Conservation (phyloP, 2,888 invertebrate genomes). For the Drosophila subquinaria region DNA sequence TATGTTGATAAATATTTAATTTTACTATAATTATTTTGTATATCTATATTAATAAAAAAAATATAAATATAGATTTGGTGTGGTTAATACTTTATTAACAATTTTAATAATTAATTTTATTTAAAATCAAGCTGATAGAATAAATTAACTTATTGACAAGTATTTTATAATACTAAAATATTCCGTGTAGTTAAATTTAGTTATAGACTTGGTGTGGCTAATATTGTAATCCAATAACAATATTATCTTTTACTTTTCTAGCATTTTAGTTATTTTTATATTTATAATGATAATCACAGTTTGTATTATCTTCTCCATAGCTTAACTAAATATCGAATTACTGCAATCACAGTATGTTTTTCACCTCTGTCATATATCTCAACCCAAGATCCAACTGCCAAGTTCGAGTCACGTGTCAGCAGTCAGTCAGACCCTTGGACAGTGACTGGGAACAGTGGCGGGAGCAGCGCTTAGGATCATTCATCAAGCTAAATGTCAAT, state of each 20-base stretch:
- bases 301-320: neutral
- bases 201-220: no score
- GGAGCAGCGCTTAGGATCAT: constrained; percentile 61
- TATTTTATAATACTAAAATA: no score
- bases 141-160: no score
- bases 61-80: no score
- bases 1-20: no score
- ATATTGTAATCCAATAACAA: neutral
- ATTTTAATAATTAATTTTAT: no score
- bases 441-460: constrained; percentile 37
- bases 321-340: constrained; percentile 36
- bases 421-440: constrained; percentile 68
- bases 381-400: neutral
- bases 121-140: no score
- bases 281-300: neutral
- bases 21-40: no score
- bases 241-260: neutral
- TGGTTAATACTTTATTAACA: no score
- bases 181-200: no score
- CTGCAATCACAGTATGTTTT: constrained; percentile 29
- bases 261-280: neutral
- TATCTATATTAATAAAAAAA: no score
- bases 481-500: constrained; percentile 80
- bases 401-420: constrained; percentile 71
- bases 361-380: constrained; percentile 10